Base-by-base conservation (phyloP, 2,113 vertebrate genomes). In the Pterophyllum scalare region DNA sequence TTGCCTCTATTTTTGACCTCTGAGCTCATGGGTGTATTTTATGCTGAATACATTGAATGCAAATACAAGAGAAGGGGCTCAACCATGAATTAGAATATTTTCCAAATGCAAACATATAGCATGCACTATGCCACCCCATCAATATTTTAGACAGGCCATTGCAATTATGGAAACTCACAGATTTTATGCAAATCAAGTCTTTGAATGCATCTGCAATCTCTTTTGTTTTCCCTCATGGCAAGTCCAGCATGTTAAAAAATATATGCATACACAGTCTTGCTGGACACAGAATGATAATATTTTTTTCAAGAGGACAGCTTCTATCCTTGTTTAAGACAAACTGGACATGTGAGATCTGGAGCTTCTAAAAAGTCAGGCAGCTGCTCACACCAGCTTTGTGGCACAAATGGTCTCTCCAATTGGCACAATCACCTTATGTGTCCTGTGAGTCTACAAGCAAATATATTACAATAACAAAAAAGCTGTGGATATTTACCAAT, bases 371-470 rank as follows among this genome's bases (percentile, higher is more conserved):
- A 76, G 65, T 83, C 10, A 70, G 87, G 81, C 89, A 93, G 87
- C 93, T 80, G 91, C 89, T 79, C 62, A 62, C 59, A 76, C 79
- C 87, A 93, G 92, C 89, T 94, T 92, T 90, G 87, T 77, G 72
- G 59, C 87, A 88, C 89, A 91, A 89, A 60, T 79, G 79, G 35
- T 75, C 40, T 56, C 58, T 75, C 40, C 77, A 70, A 91, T 84
- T 90, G 89, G 59, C 60, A n/a, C 72, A 28, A 67, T 8, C 31
- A 24, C 3, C 59, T 67, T 77, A 77, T 56, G 62, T 57, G 59
- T 85, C 54, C 83, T 76, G 70, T 59, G 28, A 61, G 59, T 58
- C 46, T 17, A 40, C 56, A 78, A 20, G 46, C 17, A 77, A 49
- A 58, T 26, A 60, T 8, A 59, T 38, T 26, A 12, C 43, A 58